phyloP scores from a whole-genome alignment of 2,113 vertebrate genomes.

The Heptranchias perlo region DNA sequence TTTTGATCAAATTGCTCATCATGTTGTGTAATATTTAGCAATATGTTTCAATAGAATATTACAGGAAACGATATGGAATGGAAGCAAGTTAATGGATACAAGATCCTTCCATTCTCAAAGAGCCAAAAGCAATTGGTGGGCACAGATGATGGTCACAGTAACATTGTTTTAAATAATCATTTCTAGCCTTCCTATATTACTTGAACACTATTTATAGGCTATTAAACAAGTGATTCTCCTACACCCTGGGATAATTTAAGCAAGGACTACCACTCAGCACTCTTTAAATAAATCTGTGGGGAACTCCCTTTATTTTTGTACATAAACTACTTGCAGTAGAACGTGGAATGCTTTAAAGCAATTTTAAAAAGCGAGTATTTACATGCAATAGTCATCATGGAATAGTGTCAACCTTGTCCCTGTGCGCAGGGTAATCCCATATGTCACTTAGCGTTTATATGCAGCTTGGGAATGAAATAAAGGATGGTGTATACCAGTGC shows the following conservation, averaged over 20 bases:
- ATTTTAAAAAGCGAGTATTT: background rate
- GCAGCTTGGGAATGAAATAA: background rate
- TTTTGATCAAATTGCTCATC: background rate
- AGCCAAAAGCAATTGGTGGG: background rate
- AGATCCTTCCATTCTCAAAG: background rate
- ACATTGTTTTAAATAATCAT: background rate
- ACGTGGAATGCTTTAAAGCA: background rate
- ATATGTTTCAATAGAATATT: background rate
- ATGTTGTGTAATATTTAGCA: background rate
- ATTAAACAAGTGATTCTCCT: background rate
- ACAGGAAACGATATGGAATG: background rate
- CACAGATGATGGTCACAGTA: background rate
- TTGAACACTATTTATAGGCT: background rate
- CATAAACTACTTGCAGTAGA: background rate
- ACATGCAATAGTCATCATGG: background rate
- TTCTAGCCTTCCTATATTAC: background rate
- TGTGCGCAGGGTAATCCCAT: background rate
- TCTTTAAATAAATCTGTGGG: background rate
- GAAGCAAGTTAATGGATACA: background rate
- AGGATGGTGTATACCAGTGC: constrained; percentile 25
- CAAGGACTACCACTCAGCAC: background rate
- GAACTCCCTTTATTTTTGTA: background rate
- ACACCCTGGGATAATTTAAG: background rate
- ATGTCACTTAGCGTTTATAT: background rate
- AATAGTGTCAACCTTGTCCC: background rate